These are phyloP conservation scores for Glossophaga mutica DNA, from an alignment of 2,797 vertebrate genomes.

Conservation along the genomic window DNA sequence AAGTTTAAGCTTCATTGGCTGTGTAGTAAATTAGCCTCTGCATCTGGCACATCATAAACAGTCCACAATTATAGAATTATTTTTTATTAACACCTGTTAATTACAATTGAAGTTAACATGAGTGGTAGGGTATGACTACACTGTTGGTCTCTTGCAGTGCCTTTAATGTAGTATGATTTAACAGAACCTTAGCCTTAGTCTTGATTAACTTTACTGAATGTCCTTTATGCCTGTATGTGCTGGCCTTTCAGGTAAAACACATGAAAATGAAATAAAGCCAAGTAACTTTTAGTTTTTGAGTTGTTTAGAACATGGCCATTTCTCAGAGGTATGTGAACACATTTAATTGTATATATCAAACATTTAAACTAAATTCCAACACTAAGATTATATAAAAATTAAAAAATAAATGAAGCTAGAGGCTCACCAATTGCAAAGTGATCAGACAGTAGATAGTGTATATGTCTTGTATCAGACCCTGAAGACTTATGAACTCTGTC, in stretches of 20 bases:
- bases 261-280: constrained; percentile 8
- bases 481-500: not conserved
- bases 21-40: not conserved
- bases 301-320: not conserved
- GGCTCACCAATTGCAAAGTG: not conserved
- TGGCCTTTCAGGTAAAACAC: not conserved
- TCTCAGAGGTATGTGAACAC: not conserved
- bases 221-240: not conserved
- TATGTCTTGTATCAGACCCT: not conserved
- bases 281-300: constrained; percentile 11
- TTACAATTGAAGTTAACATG: not conserved
- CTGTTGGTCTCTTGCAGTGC: not conserved
- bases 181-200: not conserved
- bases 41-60: not conserved
- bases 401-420: not conserved
- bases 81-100: not conserved
- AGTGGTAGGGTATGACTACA: not conserved
- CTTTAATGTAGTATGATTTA: not conserved
- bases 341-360: not conserved
- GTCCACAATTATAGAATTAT: not conserved
- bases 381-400: not conserved
- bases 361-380: constrained; percentile 6
- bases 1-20: constrained; percentile 1
- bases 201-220: not conserved
- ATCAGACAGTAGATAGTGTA: not conserved